These are phyloP conservation scores for Hippocampus zosterae DNA, from an alignment of 2,113 vertebrate genomes.

Conservation along the genomic window DNA sequence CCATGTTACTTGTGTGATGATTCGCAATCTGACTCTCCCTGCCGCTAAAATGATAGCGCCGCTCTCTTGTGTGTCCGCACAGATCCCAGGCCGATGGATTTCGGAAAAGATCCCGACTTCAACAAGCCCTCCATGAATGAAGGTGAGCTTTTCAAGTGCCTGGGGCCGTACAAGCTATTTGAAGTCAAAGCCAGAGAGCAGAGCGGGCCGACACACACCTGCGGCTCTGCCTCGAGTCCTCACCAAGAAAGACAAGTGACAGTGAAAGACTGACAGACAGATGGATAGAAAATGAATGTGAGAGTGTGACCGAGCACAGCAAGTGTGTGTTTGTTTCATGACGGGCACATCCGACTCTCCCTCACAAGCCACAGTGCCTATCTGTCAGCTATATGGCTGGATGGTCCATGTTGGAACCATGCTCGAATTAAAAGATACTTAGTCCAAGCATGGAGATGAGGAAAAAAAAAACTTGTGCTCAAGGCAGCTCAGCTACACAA, in stretches of 20 bases:
- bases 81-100: conserved; percentile 71
- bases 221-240: conserved; percentile 28
- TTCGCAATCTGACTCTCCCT: background rate
- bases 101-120: conserved; percentile 63
- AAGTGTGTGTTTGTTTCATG: conserved; percentile 6
- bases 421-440: too few relatives aligned
- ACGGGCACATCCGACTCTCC: background rate
- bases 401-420: background rate
- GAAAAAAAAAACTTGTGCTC: too few relatives aligned
- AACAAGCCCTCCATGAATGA: conserved; percentile 58
- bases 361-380: background rate
- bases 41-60: conserved; percentile 15
- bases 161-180: conserved; percentile 32
- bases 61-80: conserved; percentile 33
- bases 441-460: too few relatives aligned
- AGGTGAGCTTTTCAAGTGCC: conserved; percentile 57
- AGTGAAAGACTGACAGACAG: conserved; percentile 33
- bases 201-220: conserved; percentile 30
- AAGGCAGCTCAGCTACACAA: too few relatives aligned
- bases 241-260: conserved; percentile 24
- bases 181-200: conserved; percentile 28
- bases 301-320: conserved; percentile 15
- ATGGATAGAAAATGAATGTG: conserved; percentile 29
- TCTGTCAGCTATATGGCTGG: background rate
- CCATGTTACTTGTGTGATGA: conserved; percentile 6